Evolutionary conservation across 2,113 vertebrate genomes (phyloP), one percentile per base, ranked within the genome.

Genomic region (Benitochromis conjunctus): DNA sequence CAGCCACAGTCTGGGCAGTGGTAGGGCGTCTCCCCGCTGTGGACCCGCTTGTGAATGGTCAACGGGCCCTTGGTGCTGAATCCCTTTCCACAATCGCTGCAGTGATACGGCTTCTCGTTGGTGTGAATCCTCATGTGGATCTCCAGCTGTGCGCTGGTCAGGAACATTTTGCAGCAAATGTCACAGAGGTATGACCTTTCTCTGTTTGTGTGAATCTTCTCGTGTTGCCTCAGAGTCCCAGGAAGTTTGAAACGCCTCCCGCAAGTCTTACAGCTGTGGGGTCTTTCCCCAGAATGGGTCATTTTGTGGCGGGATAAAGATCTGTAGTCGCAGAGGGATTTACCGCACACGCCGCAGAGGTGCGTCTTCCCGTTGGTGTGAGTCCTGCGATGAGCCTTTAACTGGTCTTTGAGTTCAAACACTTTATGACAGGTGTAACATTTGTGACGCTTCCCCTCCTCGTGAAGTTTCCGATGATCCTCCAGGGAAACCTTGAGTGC

Each of bases 81-180:
- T 0, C 92, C 88, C 2, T 55, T 74, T 43, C 91, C 88, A 18
- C 94, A 94, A 1, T 91, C 57, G 6, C 74, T 82, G 6, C 94
- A 94, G 66, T 31, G 58, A 81, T 62, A 89, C 0, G 91, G 94
- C 18, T 88, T 91, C 9, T 93, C 92, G 0, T 86, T 51, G 53
- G 82, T 92, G 64, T 94, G 94, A 18, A 78, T 82, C 4, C 88
- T 62, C 89, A 94, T 89, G 94, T 94, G 94, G 5, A 91, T 80
- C 82, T 82, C 80, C 62, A 94, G 91, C 91, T 93, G 80, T 1
- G 82, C 76, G 84, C 48, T 38, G 0, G 85, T 93, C 66, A 91
- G 64, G 55, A 93, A 94, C 92, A 93, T 94, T 18, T 94, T 93
- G 86, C 92, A 94, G 90, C 94, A 94, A 2, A 94, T 86, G 51